Percentiles rank a stretch among this genome's conserved stretches.
Evolutionary conservation across 2,888 invertebrate genomes (phyloP).

Genomic region (Gastracanthus pulcherrimus): DNA sequence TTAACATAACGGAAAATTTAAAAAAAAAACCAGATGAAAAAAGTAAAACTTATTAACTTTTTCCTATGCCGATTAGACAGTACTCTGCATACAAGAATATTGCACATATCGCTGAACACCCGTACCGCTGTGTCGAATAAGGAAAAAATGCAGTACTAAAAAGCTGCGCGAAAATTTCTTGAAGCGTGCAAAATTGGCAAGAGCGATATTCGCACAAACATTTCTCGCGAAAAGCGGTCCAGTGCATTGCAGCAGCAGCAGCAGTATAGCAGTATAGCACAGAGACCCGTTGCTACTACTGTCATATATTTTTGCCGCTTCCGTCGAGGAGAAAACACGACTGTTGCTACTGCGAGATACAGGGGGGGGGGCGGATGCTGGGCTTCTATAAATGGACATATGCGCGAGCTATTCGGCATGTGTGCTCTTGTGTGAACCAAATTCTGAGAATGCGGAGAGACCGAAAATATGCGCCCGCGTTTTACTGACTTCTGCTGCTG

Average conservation of each 20-base stretch:
- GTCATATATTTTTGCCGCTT: slow-evolving; percentile 15
- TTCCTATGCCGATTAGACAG: too few relatives aligned
- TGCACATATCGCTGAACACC: too few relatives aligned
- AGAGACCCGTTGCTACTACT: too few relatives aligned
- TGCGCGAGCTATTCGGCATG: slow-evolving; percentile 48
- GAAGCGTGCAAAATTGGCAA: slow-evolving; percentile 11
- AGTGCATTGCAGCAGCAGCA: too few relatives aligned
- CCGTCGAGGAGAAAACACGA: neutral
- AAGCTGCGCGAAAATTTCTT: neutral
- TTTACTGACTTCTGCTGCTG: neutral
- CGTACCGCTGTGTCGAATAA: neutral
- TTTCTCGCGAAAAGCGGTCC: too few relatives aligned
- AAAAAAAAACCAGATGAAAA: too few relatives aligned
- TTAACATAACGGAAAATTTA: too few relatives aligned
- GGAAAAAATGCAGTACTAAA: neutral
- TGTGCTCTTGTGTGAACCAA: slow-evolving; percentile 43
- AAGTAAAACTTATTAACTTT: too few relatives aligned
- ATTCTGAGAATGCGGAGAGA: slow-evolving; percentile 50
- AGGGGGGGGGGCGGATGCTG: slow-evolving; percentile 58
- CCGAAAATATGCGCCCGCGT: slow-evolving; percentile 5
- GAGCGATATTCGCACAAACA: too few relatives aligned
- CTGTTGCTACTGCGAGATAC: neutral
- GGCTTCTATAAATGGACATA: slow-evolving; percentile 62
- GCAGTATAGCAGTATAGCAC: too few relatives aligned
- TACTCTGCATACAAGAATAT: too few relatives aligned